These are phyloP conservation scores for Chaetorhynchus papuensis DNA, from an alignment of 2,113 vertebrate species.

Conservation along the genomic window DNA sequence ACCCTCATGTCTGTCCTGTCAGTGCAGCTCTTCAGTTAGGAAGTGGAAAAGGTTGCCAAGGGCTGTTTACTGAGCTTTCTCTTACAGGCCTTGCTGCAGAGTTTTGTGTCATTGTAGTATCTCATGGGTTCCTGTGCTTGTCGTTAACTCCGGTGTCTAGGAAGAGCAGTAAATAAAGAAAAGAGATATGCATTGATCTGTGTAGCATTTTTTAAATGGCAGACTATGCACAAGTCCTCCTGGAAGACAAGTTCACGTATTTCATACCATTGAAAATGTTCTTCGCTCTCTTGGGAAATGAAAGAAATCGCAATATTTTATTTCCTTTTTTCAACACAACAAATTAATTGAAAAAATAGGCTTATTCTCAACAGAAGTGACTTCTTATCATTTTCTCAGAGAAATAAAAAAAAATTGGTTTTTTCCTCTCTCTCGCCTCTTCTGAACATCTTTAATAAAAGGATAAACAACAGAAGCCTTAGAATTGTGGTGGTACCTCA, in stretches of 20 bases:
- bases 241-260: not conserved
- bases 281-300: not conserved
- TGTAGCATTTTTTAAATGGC: not conserved
- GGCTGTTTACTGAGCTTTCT: not conserved
- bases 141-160: not conserved
- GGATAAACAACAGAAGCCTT: not conserved
- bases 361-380: not conserved
- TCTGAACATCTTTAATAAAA: not conserved
- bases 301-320: not conserved
- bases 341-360: not conserved
- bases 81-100: not conserved
- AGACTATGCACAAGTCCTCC: not conserved
- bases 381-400: not conserved
- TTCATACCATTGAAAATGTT: not conserved
- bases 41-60: not conserved
- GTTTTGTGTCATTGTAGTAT: not conserved
- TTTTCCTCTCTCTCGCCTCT: not conserved
- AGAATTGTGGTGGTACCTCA: not conserved
- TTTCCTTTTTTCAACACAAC: not conserved
- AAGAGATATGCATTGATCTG: not conserved
- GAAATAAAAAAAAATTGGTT: not conserved
- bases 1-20: not conserved
- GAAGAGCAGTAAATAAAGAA: not conserved
- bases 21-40: not conserved
- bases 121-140: not conserved